Percentiles rank a stretch among this genome's conserved stretches.
Evolutionary conservation across 2,113 vertebrate species (phyloP).

Genomic region (Cricetomys ansorgei): DNA sequence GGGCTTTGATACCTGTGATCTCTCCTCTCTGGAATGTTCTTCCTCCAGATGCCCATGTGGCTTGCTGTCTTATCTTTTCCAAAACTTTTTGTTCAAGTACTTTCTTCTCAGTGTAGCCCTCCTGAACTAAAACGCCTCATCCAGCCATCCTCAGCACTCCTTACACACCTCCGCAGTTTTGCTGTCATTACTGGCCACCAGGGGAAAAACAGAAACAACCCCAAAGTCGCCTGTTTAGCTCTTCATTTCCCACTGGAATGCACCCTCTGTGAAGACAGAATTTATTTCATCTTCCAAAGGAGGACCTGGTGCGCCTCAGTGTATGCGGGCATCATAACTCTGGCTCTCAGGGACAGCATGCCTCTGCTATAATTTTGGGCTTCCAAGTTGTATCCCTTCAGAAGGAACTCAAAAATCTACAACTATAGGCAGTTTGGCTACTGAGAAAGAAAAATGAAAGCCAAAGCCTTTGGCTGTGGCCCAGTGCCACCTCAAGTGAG

Average conservation of each 20-base stretch:
- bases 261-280: not conserved
- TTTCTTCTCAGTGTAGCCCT: conserved; percentile 36
- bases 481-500: not conserved
- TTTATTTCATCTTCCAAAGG: not conserved
- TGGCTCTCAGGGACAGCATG: not conserved
- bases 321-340: not conserved
- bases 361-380: not conserved
- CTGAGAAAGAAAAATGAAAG: not conserved
- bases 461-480: not conserved
- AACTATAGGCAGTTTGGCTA: not conserved
- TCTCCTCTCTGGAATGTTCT: conserved; percentile 40
- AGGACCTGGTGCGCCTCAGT: not conserved
- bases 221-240: not conserved
- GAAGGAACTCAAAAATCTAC: conserved; percentile 1
- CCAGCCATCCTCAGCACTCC: not conserved
- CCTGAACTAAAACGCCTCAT: conserved; percentile 1
- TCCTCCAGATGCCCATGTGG: not conserved
- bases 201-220: not conserved
- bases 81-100: conserved; percentile 35
- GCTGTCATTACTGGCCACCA: not conserved
- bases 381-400: conserved; percentile 1
- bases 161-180: not conserved
- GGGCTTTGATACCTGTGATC: not conserved
- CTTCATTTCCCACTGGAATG: not conserved
- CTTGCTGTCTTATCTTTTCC: conserved; percentile 1